phyloP scores from a whole-genome alignment of 2,888 invertebrate species.

The Tholera decimalis region DNA sequence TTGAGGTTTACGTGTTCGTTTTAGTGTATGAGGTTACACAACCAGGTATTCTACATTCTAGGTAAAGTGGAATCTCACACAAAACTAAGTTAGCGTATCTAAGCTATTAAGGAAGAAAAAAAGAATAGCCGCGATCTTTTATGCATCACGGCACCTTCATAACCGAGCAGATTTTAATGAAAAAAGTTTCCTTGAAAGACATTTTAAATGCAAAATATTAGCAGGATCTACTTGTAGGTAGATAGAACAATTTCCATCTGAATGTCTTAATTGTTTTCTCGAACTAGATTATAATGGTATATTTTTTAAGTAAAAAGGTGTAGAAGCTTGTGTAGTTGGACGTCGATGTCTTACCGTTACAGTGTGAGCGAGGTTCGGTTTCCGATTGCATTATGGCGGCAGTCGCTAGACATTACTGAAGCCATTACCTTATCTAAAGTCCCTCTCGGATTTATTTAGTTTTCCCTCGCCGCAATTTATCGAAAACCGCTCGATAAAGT shows the following conservation, averaged over 20 bases:
- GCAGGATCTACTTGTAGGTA: slow-evolving; percentile 57
- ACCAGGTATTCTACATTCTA: no score
- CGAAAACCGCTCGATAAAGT: slow-evolving; percentile 91
- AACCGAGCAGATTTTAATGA: slow-evolving; percentile 81
- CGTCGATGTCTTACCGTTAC: slow-evolving; percentile 66
- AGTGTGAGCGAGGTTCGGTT: slow-evolving; percentile 81
- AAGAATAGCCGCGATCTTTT: slow-evolving; percentile 73
- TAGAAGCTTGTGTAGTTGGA: slow-evolving; percentile 56
- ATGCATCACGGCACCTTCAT: slow-evolving; percentile 76
- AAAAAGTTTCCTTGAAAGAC: slow-evolving; percentile 79
- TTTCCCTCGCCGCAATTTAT: slow-evolving; percentile 91
- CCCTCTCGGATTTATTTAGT: slow-evolving; percentile 91
- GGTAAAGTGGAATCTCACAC: neutral
- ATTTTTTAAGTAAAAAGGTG: slow-evolving; percentile 44
- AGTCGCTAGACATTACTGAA: slow-evolving; percentile 89
- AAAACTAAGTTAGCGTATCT: slow-evolving; percentile 51
- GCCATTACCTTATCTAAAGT: slow-evolving; percentile 92
- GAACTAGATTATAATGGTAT: slow-evolving; percentile 12
- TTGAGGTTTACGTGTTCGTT: neutral
- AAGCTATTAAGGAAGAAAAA: slow-evolving; percentile 57
- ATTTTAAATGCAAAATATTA: slow-evolving; percentile 82
- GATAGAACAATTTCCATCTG: slow-evolving; percentile 60
- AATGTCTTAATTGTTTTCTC: slow-evolving; percentile 68
- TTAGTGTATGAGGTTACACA: neutral
- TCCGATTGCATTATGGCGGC: slow-evolving; percentile 89